A percentile compares a stretch with the other conserved stretches of the same genome.
phyloP scores from a whole-genome alignment of 2,797 vertebrate genomes.

The Tenualosa thibaudeaui region DNA sequence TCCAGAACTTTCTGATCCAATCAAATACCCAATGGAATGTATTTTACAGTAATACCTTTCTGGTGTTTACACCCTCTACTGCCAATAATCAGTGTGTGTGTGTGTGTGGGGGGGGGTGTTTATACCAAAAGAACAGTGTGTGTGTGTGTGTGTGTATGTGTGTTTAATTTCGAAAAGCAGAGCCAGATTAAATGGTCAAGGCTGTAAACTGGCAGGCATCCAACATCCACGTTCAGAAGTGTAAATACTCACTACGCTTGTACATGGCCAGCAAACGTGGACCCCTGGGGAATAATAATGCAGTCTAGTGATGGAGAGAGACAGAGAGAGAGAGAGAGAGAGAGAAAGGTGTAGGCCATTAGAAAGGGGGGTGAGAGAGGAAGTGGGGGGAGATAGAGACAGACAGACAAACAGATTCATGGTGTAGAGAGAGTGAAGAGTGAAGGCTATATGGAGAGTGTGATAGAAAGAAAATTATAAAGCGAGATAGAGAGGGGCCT shows the following conservation, averaged over 20 bases:
- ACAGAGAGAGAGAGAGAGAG: neutral
- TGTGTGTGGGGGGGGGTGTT: neutral
- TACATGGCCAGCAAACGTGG: constrained; percentile 48
- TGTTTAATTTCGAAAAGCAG: neutral
- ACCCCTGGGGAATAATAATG: constrained; percentile 53
- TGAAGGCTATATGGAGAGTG: neutral
- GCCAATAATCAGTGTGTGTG: neutral
- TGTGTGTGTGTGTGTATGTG: neutral
- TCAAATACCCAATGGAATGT: too few relatives aligned
- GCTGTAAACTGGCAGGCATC: constrained; percentile 38
- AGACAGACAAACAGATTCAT: neutral
- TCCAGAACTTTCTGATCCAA: too few relatives aligned
- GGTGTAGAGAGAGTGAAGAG: neutral
- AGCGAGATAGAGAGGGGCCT: neutral
- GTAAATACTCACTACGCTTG: constrained; percentile 45
- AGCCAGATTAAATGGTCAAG: constrained; percentile 40
- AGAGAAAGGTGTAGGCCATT: neutral
- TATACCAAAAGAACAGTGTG: neutral
- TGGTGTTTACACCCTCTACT: too few relatives aligned
- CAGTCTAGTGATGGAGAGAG: constrained; percentile 20
- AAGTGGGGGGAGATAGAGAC: neutral
- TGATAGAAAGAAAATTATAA: neutral
- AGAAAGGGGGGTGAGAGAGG: neutral
- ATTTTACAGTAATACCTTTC: too few relatives aligned
- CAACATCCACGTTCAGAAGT: constrained; percentile 41